These are phyloP conservation scores for Yponomeuta cagnagella DNA, from an alignment of 2,888 invertebrate species.

Conservation along the genomic window DNA sequence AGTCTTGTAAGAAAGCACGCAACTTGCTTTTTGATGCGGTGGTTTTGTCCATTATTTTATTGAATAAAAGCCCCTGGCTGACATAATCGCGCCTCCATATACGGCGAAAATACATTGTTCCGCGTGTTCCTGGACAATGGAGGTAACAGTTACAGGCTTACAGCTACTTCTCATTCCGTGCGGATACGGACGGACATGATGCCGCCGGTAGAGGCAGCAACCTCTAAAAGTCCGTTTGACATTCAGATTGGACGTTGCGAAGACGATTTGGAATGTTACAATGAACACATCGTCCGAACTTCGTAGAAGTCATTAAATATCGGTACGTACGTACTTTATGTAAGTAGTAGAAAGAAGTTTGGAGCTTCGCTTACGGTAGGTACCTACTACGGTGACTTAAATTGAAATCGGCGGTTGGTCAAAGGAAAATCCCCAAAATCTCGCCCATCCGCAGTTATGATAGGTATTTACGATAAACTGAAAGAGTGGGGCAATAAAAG, in stretches of 20 bases:
- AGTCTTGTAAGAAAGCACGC: background rate
- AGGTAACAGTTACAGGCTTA: slow-evolving; percentile 70
- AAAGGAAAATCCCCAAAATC: too few relatives aligned
- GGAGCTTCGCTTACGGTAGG: too few relatives aligned
- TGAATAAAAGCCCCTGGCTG: slow-evolving; percentile 67
- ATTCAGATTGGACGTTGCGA: slow-evolving; percentile 69
- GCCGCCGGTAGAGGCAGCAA: slow-evolving; percentile 33
- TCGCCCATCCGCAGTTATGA: background rate
- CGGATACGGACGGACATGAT: slow-evolving; percentile 52
- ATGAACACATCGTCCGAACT: slow-evolving; percentile 43
- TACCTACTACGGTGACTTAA: too few relatives aligned
- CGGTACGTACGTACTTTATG: background rate
- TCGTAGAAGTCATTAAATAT: slow-evolving; percentile 2
- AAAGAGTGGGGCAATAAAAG: background rate
- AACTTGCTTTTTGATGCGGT: slow-evolving; percentile 43
- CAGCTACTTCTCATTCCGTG: slow-evolving; percentile 70
- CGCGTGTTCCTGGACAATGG: slow-evolving; percentile 65
- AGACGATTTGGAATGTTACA: slow-evolving; percentile 66
- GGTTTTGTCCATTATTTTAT: slow-evolving; percentile 22
- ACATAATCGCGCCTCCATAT: slow-evolving; percentile 70
- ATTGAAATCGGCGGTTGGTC: too few relatives aligned
- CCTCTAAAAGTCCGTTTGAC: slow-evolving; percentile 64
- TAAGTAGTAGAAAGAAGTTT: background rate
- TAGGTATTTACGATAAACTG: background rate
- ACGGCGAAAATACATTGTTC: slow-evolving; percentile 70